These are phyloP conservation scores for Nephila pilipes DNA, from an alignment of 1,140 invertebrate genomes.

Conservation along the genomic window DNA sequence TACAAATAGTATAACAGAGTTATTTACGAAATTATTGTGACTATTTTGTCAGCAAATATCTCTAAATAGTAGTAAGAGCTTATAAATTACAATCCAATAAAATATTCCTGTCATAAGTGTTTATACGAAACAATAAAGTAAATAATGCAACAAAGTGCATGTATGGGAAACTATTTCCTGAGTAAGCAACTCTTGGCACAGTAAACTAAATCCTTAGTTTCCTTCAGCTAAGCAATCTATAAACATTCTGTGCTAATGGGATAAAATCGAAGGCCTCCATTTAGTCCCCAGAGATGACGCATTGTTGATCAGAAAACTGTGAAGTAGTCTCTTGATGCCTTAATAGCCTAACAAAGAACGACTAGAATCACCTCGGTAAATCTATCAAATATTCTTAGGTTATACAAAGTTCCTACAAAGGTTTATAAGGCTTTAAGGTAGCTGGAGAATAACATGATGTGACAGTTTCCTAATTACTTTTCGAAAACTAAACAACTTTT, in stretches of 20 bases:
- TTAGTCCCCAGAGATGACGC: not conserved
- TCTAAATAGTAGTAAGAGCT: no score
- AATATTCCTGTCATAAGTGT: no score
- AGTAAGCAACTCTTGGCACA: not conserved
- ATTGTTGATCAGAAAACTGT: not conserved
- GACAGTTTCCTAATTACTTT: slow-evolving; percentile 14
- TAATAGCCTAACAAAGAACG: not conserved
- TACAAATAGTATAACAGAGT: no score
- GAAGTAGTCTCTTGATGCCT: not conserved
- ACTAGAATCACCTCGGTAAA: not conserved
- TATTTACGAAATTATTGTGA: no score
- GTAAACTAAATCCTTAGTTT: not conserved
- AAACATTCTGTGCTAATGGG: not conserved
- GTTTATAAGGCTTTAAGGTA: not conserved
- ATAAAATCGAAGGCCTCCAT: not conserved
- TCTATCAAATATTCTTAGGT: not conserved
- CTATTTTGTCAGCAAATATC: no score
- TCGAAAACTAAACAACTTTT: not conserved
- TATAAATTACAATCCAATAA: no score
- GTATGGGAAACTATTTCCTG: not conserved
- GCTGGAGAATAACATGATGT: not conserved
- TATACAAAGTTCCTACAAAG: not conserved
- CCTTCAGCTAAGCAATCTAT: not conserved
- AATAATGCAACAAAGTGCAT: not conserved
- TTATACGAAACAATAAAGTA: no score